phyloP scores from a whole-genome alignment of 35 echinoderm and acorn worm species.

The Lytechinus variegatus region DNA sequence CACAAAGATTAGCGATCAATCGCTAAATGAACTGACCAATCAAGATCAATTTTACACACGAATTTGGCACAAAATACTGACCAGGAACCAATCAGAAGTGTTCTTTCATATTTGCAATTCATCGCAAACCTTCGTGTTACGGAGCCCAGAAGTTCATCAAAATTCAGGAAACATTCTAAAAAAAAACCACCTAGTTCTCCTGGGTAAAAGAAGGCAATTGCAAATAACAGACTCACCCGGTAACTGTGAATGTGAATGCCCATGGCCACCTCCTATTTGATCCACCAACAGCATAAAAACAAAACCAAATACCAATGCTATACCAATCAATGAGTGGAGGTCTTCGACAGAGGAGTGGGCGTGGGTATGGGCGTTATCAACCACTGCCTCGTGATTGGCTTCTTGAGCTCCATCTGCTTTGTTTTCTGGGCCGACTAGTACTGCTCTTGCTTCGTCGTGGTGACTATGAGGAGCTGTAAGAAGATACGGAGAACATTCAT shows the following conservation, averaged over 20 bases:
- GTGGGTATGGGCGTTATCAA: not conserved
- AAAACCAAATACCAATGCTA: conserved; percentile 95
- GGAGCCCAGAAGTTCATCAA: too few species aligned
- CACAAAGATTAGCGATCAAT: too few species aligned
- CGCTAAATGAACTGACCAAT: too few species aligned
- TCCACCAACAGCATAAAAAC: conserved; percentile 98
- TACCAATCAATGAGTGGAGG: conserved; percentile 84
- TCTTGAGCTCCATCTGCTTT: conserved; percentile 46
- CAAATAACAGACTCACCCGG: conserved; percentile 52
- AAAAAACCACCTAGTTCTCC: too few species aligned
- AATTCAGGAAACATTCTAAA: too few species aligned
- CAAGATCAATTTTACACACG: too few species aligned
- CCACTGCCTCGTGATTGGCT: conserved; percentile 46
- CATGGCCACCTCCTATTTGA: conserved; percentile 79
- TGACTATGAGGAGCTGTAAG: not conserved
- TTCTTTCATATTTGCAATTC: too few species aligned
- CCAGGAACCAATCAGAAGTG: too few species aligned
- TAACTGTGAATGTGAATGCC: conserved; percentile 69
- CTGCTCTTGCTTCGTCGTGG: conserved; percentile 35
- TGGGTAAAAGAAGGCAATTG: too few species aligned
- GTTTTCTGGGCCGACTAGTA: conserved; percentile 35
- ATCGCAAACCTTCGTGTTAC: too few species aligned
- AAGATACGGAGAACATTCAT: not conserved
- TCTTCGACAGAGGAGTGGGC: conserved; percentile 69
- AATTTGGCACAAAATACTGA: too few species aligned